Evolutionary conservation across 2,797 vertebrate genomes (phyloP), one percentile per base, ranked within the genome.

Genomic region (Sebastes taczanowskii): DNA sequence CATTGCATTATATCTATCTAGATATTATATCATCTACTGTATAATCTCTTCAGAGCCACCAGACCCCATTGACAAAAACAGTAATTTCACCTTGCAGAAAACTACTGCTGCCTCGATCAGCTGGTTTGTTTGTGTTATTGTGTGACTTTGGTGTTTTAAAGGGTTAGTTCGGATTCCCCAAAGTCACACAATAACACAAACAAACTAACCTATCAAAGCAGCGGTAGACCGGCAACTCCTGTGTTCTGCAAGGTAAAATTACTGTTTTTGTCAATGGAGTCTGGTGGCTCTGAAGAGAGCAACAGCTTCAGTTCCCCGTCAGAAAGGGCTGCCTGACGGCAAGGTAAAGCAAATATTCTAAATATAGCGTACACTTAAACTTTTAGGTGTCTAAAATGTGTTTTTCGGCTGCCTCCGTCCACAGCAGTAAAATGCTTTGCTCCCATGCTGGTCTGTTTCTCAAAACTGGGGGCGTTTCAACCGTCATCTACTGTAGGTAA

Each of bases 241-340:
- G 49, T 11, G 49, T 10, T 53, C 0, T 53, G 20, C 49, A 0
- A 0, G 49, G 49, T 53, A 22, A n/a, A 53, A 53, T n/a, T 10
- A 53, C 49, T 20, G 49, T 53, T 53, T 46, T 53, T n/a, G 20
- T 53, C 20, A n/a, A 22, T 22, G 46, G 46, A 49, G 7, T 49
- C 46, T 49, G 18, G 46, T 0, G 18, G 46, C 46, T 49, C 7
- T 49, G 49, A 53, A n/a, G 20, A 53, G 49, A 53, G 20, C 3
- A n/a, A 53, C 20, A n/a, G 49, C 49, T 53, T 53, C 20, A 53
- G 49, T 11, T 53, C 0, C 20, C 20, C 4, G 9, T n/a, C 20
- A n/a, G 49, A 53, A 53, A 53, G 0, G 49, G 49, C 18, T 53
- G 20, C 6, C 20, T 53, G 49, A 10, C 0, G 14, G 20, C 49